Conservation (phyloP, 2,888 invertebrate genomes). For the Andrena camellia region DNA sequence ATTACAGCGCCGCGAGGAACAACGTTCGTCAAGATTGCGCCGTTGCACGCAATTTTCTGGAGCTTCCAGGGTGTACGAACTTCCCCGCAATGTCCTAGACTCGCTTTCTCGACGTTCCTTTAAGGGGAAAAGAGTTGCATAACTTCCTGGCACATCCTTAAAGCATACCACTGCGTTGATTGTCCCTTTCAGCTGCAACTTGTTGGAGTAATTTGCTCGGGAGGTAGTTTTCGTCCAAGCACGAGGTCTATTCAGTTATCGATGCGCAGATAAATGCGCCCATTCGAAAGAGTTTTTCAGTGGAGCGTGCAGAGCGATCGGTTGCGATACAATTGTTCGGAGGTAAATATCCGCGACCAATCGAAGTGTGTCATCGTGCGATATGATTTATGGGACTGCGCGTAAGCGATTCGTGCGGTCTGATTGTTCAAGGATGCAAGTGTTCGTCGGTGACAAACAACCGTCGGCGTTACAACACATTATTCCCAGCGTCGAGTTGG, state of each 20-base stretch:
- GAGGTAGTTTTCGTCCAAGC: neutral
- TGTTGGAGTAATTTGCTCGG: constrained; percentile 4
- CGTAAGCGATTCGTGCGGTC: constrained; percentile 53
- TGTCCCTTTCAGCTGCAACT: neutral
- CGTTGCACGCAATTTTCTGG: constrained; percentile 65
- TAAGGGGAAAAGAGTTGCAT: neutral
- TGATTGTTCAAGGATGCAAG: constrained; percentile 70
- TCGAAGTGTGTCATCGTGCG: constrained; percentile 72
- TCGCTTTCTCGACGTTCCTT: neutral
- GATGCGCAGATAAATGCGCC: constrained; percentile 26
- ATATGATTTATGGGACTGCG: constrained; percentile 29
- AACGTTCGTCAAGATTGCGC: constrained; percentile 61
- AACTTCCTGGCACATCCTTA: neutral
- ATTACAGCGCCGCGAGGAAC: constrained; percentile 73
- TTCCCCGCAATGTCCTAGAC: constrained; percentile 21
- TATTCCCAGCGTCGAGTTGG: neutral
- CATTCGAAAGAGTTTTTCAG: constrained; percentile 58
- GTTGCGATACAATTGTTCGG: constrained; percentile 71
- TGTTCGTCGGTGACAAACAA: constrained; percentile 25
- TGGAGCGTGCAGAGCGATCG: constrained; percentile 59
- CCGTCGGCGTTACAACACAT: neutral
- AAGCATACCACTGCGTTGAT: neutral
- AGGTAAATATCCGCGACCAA: constrained; percentile 77
- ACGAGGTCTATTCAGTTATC: constrained; percentile 5
- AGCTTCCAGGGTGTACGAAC: constrained; percentile 62